A percentile compares a stretch with the other conserved stretches of the same genome.
Evolutionary conservation across 2,113 vertebrate species (phyloP).

Genomic region (Urocynchramus pylzowi): DNA sequence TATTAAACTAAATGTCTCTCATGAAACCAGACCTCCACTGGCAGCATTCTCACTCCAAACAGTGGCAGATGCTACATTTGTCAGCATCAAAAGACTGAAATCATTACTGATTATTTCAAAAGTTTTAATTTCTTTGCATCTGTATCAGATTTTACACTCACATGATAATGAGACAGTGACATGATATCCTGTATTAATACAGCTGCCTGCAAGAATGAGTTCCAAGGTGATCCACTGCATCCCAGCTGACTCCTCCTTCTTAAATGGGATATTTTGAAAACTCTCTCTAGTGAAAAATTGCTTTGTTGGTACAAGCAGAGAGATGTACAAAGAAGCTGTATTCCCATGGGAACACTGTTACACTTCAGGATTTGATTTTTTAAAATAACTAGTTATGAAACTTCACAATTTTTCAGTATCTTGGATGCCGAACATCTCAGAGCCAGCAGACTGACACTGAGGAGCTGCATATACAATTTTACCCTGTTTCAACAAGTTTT

Average conservation of each 20-base stretch:
- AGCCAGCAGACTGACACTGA: background rate
- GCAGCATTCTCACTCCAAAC: background rate
- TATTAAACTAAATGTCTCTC: background rate
- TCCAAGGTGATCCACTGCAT: background rate
- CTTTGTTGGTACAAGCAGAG: background rate
- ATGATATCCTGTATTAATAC: background rate
- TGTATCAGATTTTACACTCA: background rate
- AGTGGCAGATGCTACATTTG: background rate
- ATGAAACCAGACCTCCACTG: background rate
- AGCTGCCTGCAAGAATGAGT: background rate
- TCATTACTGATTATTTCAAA: background rate
- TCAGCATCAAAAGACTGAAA: background rate
- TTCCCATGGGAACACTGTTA: background rate
- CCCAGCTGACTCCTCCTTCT: background rate
- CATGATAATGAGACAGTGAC: background rate
- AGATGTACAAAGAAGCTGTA: background rate
- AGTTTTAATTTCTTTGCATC: background rate
- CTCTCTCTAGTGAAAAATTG: background rate
- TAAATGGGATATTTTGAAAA: background rate
- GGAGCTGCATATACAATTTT: background rate
- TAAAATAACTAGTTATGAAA: background rate
- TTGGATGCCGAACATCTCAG: background rate
- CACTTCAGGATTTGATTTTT: background rate
- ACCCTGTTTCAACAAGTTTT: background rate
- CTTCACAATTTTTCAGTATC: background rate